phyloP scores from a whole-genome alignment of 1,140 invertebrate genomes.

The Tenebrio molitor region DNA sequence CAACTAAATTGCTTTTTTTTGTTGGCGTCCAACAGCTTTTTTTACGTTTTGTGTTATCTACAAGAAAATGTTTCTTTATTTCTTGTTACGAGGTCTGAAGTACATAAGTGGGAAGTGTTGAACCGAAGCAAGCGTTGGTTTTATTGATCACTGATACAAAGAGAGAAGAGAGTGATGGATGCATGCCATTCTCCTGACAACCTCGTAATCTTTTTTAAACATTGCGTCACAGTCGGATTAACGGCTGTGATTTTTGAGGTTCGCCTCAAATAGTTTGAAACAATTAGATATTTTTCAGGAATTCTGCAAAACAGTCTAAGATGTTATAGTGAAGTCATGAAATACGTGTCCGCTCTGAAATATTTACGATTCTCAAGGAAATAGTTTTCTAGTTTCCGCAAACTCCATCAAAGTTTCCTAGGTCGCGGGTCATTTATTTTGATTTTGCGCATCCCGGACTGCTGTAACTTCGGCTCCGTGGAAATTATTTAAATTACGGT shows the following conservation, averaged over 20 bases:
- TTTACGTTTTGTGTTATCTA: constrained; percentile 20
- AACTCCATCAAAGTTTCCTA: constrained; percentile 18
- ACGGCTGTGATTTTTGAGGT: no score
- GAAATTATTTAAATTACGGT: neutral
- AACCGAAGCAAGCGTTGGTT: no score
- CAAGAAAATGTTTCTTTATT: neutral
- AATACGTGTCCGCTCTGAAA: neutral
- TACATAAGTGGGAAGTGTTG: no score
- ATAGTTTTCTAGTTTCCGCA: neutral
- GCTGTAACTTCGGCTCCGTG: neutral
- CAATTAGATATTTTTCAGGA: neutral
- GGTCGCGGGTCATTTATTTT: neutral
- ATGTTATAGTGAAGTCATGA: neutral
- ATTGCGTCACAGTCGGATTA: no score
- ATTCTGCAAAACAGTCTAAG: neutral
- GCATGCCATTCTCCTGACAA: no score
- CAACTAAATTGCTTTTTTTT: constrained; percentile 17
- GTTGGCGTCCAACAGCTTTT: neutral
- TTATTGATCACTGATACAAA: no score
- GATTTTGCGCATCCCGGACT: neutral
- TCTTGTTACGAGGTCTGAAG: neutral
- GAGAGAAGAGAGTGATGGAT: no score
- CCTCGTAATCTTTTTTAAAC: no score
- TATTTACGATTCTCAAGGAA: constrained; percentile 12
- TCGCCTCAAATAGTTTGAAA: no score